These are phyloP conservation scores for Kryptopterus vitreolus DNA, from an alignment of 2,797 vertebrate genomes.

Conservation along the genomic window DNA sequence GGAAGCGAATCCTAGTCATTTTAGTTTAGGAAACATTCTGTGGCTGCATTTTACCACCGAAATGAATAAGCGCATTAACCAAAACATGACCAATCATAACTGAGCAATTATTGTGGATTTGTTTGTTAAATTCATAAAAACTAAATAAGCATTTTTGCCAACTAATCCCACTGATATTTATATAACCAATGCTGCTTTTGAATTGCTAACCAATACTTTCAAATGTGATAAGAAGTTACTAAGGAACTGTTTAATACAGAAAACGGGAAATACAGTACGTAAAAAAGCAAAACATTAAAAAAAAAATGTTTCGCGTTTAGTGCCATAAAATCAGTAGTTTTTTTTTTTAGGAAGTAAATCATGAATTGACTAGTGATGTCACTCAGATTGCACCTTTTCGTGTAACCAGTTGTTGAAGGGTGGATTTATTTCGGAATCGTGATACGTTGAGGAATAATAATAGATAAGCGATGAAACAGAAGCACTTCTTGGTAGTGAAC, in stretches of 20 bases:
- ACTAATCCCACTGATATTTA: neutral
- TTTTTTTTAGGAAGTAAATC: neutral
- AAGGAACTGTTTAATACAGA: neutral
- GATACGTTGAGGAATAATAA: neutral
- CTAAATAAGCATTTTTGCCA: neutral
- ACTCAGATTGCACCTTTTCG: neutral
- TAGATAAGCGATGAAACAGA: conserved; percentile 21
- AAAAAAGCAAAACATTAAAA: neutral
- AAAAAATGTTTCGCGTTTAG: neutral
- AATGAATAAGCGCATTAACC: no score
- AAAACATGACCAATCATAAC: neutral
- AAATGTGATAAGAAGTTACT: neutral
- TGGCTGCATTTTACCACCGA: no score
- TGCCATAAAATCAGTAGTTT: neutral
- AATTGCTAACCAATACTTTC: neutral
- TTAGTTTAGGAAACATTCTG: no score
- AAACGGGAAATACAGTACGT: neutral
- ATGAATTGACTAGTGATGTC: neutral
- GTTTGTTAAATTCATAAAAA: neutral
- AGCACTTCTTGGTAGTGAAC: conserved; percentile 1
- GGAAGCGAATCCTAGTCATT: no score
- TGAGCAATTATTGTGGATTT: neutral
- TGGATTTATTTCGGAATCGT: neutral
- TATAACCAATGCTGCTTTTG: neutral
- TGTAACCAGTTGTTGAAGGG: neutral